A percentile compares a stretch with the other conserved stretches of the same genome.
These are phyloP conservation scores for Phycodurus eques DNA, from an alignment of 2,113 vertebrate genomes.

Conservation along the genomic window DNA sequence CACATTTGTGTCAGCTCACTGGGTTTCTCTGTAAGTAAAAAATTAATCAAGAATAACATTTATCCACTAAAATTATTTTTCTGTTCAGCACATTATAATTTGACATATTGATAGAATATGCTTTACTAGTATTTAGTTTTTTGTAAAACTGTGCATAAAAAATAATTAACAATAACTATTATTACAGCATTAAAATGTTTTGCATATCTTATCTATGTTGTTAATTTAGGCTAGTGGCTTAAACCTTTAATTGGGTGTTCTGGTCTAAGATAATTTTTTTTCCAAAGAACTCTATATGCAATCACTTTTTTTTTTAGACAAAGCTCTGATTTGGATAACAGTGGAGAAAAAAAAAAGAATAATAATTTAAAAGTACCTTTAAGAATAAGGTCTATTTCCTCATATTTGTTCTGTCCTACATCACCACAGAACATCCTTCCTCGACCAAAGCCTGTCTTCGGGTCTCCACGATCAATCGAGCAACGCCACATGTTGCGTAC, in stretches of 20 bases:
- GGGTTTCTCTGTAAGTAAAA: no score
- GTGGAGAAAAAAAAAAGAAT: not conserved
- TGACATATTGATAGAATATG: no score
- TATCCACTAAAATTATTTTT: no score
- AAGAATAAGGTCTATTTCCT: constrained; percentile 78
- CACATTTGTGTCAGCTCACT: no score
- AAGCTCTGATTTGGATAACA: not conserved
- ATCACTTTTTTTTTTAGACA: not conserved
- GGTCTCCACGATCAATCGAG: constrained; percentile 78
- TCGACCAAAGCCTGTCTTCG: constrained; percentile 52
- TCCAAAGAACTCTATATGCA: not conserved
- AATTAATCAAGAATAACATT: no score
- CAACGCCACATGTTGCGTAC: constrained; percentile 85
- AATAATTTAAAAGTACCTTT: constrained; percentile 51
- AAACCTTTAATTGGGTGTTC: not conserved
- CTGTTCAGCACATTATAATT: no score
- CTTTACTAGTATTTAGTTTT: no score
- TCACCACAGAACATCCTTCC: constrained; percentile 80
- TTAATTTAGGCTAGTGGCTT: no score
- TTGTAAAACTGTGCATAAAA: no score
- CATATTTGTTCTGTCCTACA: constrained; percentile 81
- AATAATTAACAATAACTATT: no score
- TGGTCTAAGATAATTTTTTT: not conserved
- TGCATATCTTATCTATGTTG: no score
- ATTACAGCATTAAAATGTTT: no score